A percentile compares a stretch with the other conserved stretches of the same genome.
phyloP scores from a whole-genome alignment of 2,888 invertebrate species.

The Vesta saturnalis region DNA sequence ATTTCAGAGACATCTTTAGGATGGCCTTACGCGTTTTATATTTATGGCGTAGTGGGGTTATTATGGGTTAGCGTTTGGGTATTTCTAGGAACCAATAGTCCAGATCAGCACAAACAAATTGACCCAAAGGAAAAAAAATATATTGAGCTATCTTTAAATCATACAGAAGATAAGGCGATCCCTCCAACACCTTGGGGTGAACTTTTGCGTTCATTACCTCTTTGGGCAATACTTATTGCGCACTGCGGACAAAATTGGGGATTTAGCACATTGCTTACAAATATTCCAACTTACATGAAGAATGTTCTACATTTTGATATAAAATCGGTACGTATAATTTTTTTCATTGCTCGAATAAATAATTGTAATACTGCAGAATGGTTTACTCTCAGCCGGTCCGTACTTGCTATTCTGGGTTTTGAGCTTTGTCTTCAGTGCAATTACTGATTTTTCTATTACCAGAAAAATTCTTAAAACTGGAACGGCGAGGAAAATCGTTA shows the following conservation, averaged over 20 bases:
- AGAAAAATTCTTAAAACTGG: slow-evolving; percentile 65
- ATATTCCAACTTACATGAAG: slow-evolving; percentile 83
- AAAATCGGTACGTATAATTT: slow-evolving; percentile 65
- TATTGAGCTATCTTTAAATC: slow-evolving; percentile 73
- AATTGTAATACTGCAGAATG: slow-evolving; percentile 68
- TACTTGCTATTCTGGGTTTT: slow-evolving; percentile 78
- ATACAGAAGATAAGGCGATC: slow-evolving; percentile 58
- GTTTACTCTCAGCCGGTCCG: slow-evolving; percentile 74
- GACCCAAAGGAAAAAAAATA: slow-evolving; percentile 71
- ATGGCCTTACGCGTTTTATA: slow-evolving; percentile 83
- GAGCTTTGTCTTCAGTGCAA: slow-evolving; percentile 75
- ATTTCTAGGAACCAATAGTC: slow-evolving; percentile 72
- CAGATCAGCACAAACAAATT: slow-evolving; percentile 69
- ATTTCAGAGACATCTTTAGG: slow-evolving; percentile 74
- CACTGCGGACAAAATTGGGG: slow-evolving; percentile 84
- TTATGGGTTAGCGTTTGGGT: slow-evolving; percentile 71
- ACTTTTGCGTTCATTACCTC: slow-evolving; percentile 79
- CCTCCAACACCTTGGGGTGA: slow-evolving; percentile 75
- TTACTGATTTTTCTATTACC: slow-evolving; percentile 70
- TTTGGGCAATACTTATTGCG: slow-evolving; percentile 76
- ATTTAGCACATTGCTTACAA: slow-evolving; percentile 84
- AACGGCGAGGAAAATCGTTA: slow-evolving; percentile 72
- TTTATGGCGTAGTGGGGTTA: slow-evolving; percentile 72
- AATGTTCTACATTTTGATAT: slow-evolving; percentile 77
- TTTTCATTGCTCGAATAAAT: background rate